A percentile compares a stretch with the other conserved stretches of the same genome.
Evolutionary conservation across 2,113 vertebrate genomes (phyloP).

Genomic region (Megalops atlanticus): DNA sequence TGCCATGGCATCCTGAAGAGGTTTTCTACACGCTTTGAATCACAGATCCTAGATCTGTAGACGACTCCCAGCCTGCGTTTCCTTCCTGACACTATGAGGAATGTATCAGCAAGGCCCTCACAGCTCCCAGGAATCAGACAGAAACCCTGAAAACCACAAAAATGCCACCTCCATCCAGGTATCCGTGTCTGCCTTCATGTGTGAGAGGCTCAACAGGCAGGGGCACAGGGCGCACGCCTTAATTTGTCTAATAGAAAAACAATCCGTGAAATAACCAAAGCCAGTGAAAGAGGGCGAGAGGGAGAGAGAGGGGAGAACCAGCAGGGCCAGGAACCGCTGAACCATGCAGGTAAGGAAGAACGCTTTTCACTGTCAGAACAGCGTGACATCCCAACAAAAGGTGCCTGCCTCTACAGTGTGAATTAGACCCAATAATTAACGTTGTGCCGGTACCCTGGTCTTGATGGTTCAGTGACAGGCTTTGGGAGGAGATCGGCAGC

Average conservation of each 20-base stretch:
- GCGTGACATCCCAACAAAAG: constrained; percentile 61
- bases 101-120: constrained; percentile 50
- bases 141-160: constrained; percentile 26
- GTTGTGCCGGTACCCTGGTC: constrained; percentile 68
- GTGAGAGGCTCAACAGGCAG: constrained; percentile 12
- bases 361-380: constrained; percentile 50
- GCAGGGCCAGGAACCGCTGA: constrained; percentile 48
- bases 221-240: background rate
- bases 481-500: constrained; percentile 53
- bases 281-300: constrained; percentile 26
- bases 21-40: too few species aligned
- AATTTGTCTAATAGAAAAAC: constrained; percentile 39
- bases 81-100: constrained; percentile 42
- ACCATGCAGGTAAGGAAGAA: constrained; percentile 56
- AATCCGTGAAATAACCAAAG: constrained; percentile 45
- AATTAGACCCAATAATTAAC: constrained; percentile 68
- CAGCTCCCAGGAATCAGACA: constrained; percentile 35
- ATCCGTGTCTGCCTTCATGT: constrained; percentile 28
- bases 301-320: constrained; percentile 35
- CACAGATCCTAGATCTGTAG: too few species aligned
- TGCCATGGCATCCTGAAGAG: too few species aligned
- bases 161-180: constrained; percentile 16
- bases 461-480: constrained; percentile 68
- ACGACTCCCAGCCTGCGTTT: too few species aligned
- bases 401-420: constrained; percentile 52